phyloP scores from a whole-genome alignment of 2,113 vertebrate genomes.

The Ifrita kowaldi region DNA sequence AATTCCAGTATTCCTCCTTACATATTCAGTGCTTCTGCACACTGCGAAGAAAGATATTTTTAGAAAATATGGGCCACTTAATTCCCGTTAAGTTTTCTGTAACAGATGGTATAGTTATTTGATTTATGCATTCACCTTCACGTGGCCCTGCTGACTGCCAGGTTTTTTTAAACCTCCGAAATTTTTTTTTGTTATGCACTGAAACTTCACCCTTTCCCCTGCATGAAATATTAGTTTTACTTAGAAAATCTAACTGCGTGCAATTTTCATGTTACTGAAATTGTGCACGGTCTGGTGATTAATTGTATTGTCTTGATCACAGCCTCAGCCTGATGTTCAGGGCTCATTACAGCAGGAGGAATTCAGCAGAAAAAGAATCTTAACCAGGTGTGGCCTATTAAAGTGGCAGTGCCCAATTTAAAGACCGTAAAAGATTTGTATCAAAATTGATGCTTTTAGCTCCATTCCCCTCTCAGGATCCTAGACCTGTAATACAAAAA shows the following conservation, averaged over 20 bases:
- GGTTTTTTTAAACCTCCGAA: constrained; percentile 37
- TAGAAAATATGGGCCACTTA: constrained; percentile 69
- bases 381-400: constrained; percentile 71
- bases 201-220: constrained; percentile 56
- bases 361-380: constrained; percentile 60
- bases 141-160: constrained; percentile 71
- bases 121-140: constrained; percentile 74
- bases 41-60: constrained; percentile 67
- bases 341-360: constrained; percentile 57
- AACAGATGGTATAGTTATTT: constrained; percentile 73
- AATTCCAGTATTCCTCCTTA: constrained; percentile 39
- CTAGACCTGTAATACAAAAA: constrained; percentile 43
- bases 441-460: constrained; percentile 63
- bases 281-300: constrained; percentile 68
- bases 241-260: constrained; percentile 51
- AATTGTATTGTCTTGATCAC: constrained; percentile 71
- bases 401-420: constrained; percentile 62
- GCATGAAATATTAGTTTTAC: constrained; percentile 70
- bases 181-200: constrained; percentile 54
- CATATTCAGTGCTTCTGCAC: constrained; percentile 50
- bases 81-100: constrained; percentile 69
- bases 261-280: constrained; percentile 68
- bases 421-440: constrained; percentile 65
- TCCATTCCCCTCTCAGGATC: constrained; percentile 24
- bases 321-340: constrained; percentile 63